These are phyloP conservation scores for Cliona cf. orientalis DNA, from an alignment of 37 sponge, comb jelly and placozoan species.

Conservation along the genomic window DNA sequence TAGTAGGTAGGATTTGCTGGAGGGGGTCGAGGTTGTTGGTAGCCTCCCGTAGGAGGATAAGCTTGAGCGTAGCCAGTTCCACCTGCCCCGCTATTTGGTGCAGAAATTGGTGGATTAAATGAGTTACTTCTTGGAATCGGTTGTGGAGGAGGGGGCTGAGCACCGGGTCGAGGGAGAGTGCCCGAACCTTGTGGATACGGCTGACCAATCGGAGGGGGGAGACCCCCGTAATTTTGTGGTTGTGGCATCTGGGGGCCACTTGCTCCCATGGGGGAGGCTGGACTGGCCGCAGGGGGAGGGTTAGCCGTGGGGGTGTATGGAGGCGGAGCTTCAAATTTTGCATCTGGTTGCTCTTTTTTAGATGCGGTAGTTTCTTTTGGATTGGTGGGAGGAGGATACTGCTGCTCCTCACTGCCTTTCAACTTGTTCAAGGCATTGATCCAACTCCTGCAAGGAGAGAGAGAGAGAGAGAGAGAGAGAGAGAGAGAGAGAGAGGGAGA, in stretches of 20 bases:
- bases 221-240: background rate
- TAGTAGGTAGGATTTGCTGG: background rate
- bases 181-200: background rate
- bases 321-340: background rate
- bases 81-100: background rate
- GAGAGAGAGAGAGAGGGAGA: background rate
- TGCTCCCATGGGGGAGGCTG: background rate
- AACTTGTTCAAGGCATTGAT: conserved; percentile 28
- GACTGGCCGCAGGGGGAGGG: conserved; percentile 16
- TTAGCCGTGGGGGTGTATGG: background rate
- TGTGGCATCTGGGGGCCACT: conserved; percentile 15
- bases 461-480: background rate
- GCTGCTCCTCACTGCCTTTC: background rate
- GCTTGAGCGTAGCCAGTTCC: background rate
- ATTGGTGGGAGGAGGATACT: conserved; percentile 55
- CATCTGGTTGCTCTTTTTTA: background rate
- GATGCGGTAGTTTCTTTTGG: conserved; percentile 5
- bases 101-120: background rate
- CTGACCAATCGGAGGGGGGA: background rate
- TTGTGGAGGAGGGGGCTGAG: background rate
- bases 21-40: background rate
- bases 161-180: background rate
- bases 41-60: background rate
- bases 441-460: conserved; percentile 32
- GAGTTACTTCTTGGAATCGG: background rate